phyloP scores from a whole-genome alignment of 1,140 invertebrate genomes.

The Trichonephila inaurata region DNA sequence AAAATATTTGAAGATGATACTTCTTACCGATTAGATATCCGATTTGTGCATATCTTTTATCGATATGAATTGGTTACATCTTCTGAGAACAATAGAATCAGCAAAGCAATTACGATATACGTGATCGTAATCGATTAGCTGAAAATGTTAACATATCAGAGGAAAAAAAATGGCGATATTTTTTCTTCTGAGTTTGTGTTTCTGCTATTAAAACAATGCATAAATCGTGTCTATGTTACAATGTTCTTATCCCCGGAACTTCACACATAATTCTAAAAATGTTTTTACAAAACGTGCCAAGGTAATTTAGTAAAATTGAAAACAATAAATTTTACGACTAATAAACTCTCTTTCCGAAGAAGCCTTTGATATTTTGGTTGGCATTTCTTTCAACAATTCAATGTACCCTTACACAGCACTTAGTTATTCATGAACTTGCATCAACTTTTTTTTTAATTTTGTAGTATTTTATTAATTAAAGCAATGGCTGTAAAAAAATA shows the following conservation, averaged over 20 bases:
- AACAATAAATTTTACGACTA: background rate
- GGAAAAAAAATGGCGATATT: background rate
- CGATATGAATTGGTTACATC: background rate
- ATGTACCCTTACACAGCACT: too few species aligned
- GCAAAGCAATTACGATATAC: background rate
- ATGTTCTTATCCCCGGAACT: slow-evolving; percentile 6
- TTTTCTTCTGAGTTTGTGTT: background rate
- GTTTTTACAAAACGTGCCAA: background rate
- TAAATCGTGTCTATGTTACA: background rate
- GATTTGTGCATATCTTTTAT: background rate
- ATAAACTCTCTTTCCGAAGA: background rate
- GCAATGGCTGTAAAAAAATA: too few species aligned
- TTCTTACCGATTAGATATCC: background rate
- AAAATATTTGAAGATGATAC: background rate
- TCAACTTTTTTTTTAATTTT: too few species aligned
- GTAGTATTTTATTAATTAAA: too few species aligned
- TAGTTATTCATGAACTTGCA: too few species aligned
- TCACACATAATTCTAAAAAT: background rate
- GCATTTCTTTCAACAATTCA: background rate
- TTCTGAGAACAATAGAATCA: background rate
- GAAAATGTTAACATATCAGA: background rate
- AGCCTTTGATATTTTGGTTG: background rate
- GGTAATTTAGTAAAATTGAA: background rate
- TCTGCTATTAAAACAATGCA: slow-evolving; percentile 3
- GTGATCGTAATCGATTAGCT: background rate